phyloP scores from a whole-genome alignment of 2,797 vertebrate genomes.

The Sebastes iracundus region DNA sequence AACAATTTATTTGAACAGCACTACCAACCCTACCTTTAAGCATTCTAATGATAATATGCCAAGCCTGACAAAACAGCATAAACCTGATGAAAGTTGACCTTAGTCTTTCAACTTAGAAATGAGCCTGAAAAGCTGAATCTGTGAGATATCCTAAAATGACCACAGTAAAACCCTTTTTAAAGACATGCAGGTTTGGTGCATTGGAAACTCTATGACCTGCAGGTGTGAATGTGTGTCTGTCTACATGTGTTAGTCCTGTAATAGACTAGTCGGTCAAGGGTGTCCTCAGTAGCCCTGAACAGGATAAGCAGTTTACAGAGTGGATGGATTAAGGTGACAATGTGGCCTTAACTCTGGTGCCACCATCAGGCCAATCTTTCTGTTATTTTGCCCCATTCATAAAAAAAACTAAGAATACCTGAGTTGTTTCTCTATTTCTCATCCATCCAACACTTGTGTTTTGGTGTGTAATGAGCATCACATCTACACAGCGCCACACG shows the following conservation, averaged over 20 bases:
- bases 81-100: too few relatives aligned
- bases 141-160: background rate
- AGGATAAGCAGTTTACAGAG: background rate
- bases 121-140: background rate
- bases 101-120: too few relatives aligned
- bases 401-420: background rate
- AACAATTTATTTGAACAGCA: too few relatives aligned
- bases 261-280: background rate
- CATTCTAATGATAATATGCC: background rate
- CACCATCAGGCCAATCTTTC: background rate
- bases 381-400: background rate
- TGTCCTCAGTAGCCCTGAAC: background rate
- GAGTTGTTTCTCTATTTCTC: background rate
- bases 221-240: background rate
- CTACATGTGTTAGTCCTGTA: background rate
- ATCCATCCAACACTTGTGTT: background rate
- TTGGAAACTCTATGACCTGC: background rate
- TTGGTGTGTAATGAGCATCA: background rate
- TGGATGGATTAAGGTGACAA: background rate
- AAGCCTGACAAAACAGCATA: background rate
- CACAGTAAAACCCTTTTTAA: background rate
- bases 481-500: background rate
- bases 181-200: background rate
- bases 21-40: too few relatives aligned
- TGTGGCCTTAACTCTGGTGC: background rate